Percentiles rank a stretch among this genome's conserved stretches.
Evolutionary conservation across 2,888 invertebrate species (phyloP).

Genomic region (Arenicola marina): DNA sequence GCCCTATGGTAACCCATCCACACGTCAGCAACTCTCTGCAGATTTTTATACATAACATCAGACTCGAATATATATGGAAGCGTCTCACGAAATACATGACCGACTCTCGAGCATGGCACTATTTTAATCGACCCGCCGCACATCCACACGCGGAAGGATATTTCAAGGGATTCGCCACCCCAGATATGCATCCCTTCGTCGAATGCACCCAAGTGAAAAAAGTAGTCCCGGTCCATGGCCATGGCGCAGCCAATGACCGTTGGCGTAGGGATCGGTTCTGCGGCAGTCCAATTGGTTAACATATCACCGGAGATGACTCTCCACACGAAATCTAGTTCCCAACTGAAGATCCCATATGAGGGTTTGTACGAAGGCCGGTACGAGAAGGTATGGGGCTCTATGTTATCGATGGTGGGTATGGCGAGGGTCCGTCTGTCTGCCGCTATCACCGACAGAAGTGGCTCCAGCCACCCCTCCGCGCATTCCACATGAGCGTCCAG

Average conservation of each 20-base stretch:
- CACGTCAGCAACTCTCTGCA: constrained; percentile 87
- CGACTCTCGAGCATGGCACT: constrained; percentile 95
- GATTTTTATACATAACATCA: constrained; percentile 84
- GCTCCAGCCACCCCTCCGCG: constrained; percentile 34
- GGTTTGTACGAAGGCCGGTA: constrained; percentile 23
- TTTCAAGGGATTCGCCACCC: constrained; percentile 34
- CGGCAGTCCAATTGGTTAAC: not conserved
- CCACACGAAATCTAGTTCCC: constrained; percentile 35
- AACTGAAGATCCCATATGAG: constrained; percentile 33
- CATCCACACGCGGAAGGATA: constrained; percentile 81
- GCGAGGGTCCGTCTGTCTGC: constrained; percentile 29
- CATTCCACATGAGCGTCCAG: constrained; percentile 36
- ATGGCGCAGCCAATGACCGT: constrained; percentile 30
- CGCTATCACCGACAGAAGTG: constrained; percentile 32
- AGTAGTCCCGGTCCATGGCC: constrained; percentile 22
- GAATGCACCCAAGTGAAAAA: constrained; percentile 23
- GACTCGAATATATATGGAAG: constrained; percentile 95
- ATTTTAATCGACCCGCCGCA: constrained; percentile 96
- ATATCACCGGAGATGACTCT: constrained; percentile 2
- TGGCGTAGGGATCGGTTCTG: constrained; percentile 17
- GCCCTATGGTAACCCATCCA: constrained; percentile 70
- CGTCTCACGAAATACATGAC: constrained; percentile 94
- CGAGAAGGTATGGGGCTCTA: constrained; percentile 28
- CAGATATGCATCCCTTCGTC: constrained; percentile 30
- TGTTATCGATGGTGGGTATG: constrained; percentile 34